These are phyloP conservation scores for Micrasema minimum DNA, from an alignment of 1,140 invertebrate species.

Conservation along the genomic window DNA sequence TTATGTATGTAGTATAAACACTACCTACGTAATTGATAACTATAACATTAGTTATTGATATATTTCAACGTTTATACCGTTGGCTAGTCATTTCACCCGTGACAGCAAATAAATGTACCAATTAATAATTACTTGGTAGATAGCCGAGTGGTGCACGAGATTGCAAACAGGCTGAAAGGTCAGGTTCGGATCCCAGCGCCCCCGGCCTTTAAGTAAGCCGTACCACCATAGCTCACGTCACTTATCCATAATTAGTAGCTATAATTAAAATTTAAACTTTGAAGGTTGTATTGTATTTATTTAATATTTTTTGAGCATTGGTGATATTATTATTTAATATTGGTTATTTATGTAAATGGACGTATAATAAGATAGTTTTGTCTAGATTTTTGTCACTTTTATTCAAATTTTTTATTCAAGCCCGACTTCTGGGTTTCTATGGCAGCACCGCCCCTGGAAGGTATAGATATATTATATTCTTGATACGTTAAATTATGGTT, in stretches of 20 bases:
- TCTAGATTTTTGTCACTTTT: too few relatives aligned
- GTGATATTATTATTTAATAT: background rate
- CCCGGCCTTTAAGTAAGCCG: too few relatives aligned
- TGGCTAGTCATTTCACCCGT: background rate
- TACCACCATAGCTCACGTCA: too few relatives aligned
- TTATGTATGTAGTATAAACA: too few relatives aligned
- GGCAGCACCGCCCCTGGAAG: too few relatives aligned
- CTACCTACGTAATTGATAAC: background rate
- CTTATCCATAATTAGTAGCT: too few relatives aligned
- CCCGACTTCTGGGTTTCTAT: too few relatives aligned
- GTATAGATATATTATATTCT: too few relatives aligned
- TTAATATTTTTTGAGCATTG: background rate
- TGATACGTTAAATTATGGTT: too few relatives aligned
- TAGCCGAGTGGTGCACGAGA: background rate
- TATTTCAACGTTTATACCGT: background rate
- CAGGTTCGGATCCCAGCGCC: conserved; percentile 7
- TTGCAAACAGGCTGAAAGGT: background rate
- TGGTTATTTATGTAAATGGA: background rate
- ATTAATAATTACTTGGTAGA: too few relatives aligned
- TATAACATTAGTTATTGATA: background rate
- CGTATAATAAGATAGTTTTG: background rate
- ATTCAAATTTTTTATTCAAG: too few relatives aligned
- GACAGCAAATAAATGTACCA: conserved; percentile 1
- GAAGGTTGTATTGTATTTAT: background rate
- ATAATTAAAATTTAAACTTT: background rate